These are phyloP conservation scores for Pseudeuparius sepicola DNA, from an alignment of 2,888 invertebrate species.

Conservation along the genomic window DNA sequence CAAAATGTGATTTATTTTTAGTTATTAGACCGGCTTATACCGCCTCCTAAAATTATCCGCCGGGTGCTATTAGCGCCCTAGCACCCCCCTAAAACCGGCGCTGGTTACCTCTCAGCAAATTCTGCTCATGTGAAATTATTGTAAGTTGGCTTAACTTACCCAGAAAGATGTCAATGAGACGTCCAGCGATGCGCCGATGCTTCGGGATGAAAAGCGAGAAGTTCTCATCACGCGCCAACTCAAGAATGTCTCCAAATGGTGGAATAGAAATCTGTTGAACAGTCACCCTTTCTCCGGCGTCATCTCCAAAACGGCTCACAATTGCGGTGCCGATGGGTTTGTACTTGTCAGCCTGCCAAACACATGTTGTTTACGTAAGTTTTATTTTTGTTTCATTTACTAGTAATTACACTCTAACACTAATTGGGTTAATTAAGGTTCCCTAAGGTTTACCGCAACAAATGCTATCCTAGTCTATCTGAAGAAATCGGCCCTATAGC, in stretches of 20 bases:
- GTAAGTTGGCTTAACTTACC: too few relatives aligned
- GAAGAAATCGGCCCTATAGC: too few relatives aligned
- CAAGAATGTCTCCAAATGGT: constrained; percentile 45
- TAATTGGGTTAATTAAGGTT: too few relatives aligned
- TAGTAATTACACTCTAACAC: too few relatives aligned
- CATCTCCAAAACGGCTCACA: constrained; percentile 50
- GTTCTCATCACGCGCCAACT: constrained; percentile 49
- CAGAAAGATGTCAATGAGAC: constrained; percentile 59
- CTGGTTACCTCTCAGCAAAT: too few relatives aligned
- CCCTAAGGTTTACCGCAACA: too few relatives aligned
- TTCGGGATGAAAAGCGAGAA: constrained; percentile 67
- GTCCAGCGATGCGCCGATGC: constrained; percentile 61
- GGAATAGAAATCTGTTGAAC: constrained; percentile 47
- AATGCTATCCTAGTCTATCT: too few relatives aligned
- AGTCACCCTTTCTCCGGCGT: constrained; percentile 43
- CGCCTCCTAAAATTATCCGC: too few relatives aligned
- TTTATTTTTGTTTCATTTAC: not conserved
- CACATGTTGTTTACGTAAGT: constrained; percentile 35
- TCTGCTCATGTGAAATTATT: constrained; percentile 1
- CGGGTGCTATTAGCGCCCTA: too few relatives aligned
- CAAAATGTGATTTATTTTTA: too few relatives aligned
- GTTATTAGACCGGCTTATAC: too few relatives aligned
- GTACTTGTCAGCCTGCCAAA: constrained; percentile 46
- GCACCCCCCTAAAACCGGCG: too few relatives aligned
- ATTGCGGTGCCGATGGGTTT: constrained; percentile 48